These are phyloP conservation scores for Actenoides lindsayi DNA, from an alignment of 2,113 vertebrate species.

Conservation along the genomic window DNA sequence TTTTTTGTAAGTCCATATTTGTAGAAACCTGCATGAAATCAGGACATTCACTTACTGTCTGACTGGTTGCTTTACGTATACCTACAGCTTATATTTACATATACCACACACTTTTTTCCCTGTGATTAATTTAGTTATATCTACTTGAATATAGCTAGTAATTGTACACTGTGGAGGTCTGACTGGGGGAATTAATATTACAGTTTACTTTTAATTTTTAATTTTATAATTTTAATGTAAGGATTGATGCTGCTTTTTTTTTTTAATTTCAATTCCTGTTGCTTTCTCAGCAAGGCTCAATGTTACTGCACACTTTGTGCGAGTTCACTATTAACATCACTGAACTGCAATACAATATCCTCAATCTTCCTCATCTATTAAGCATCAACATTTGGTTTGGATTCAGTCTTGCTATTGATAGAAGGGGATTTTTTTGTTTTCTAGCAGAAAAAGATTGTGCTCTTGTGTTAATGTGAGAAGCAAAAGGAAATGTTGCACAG, in stretches of 20 bases:
- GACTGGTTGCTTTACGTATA: background rate
- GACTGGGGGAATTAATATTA: background rate
- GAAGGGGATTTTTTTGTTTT: background rate
- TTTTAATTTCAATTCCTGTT: background rate
- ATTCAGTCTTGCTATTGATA: background rate
- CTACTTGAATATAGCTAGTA: background rate
- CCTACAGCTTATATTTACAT: background rate
- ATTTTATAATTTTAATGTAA: too few relatives aligned
- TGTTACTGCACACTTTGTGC: background rate
- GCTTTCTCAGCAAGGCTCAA: background rate
- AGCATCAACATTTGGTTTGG: background rate
- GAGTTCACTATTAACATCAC: too few relatives aligned
- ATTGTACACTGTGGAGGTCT: background rate
- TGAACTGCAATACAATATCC: background rate
- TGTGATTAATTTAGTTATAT: background rate
- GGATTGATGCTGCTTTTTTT: background rate
- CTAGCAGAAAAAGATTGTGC: background rate
- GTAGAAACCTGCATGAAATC: background rate
- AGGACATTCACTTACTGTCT: background rate
- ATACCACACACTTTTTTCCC: rapidly evolving
- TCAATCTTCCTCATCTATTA: background rate
- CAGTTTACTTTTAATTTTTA: too few relatives aligned
- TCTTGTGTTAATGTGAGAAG: background rate
- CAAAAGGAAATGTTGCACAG: background rate
- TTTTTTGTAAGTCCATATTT: rapidly evolving